These are phyloP conservation scores for Anticlea derivata DNA, from an alignment of 2,888 invertebrate genomes.

Conservation along the genomic window DNA sequence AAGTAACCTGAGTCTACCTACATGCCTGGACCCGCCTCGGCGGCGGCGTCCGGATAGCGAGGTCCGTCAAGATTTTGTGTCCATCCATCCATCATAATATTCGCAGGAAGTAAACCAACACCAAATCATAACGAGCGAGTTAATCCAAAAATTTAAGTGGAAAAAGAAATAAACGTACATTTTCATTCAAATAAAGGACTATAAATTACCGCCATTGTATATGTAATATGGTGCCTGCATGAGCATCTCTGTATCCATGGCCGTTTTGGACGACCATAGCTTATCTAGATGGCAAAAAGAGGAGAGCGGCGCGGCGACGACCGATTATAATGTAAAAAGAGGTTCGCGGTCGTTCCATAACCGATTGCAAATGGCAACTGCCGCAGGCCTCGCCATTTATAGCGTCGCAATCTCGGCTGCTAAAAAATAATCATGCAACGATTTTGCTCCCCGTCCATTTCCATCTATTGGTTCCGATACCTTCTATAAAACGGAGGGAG, in stretches of 20 bases:
- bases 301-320: conserved; percentile 63
- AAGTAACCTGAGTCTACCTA: conserved; percentile 62
- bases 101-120: conserved; percentile 40
- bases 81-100: conserved; percentile 36
- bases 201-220: conserved; percentile 36
- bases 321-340: conserved; percentile 82
- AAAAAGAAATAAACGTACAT: conserved; percentile 4
- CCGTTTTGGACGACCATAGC: conserved; percentile 59
- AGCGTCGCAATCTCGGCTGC: conserved; percentile 76
- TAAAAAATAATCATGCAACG: conserved; percentile 74
- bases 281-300: conserved; percentile 67
- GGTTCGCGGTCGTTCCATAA: conserved; percentile 80
- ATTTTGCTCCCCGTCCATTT: conserved; percentile 66
- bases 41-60: conserved; percentile 33
- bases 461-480: conserved; percentile 63
- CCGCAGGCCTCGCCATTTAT: conserved; percentile 78
- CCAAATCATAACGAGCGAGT: conserved; percentile 26
- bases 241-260: conserved; percentile 56
- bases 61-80: conserved; percentile 22
- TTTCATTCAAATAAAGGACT: conserved; percentile 22
- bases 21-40: conserved; percentile 32
- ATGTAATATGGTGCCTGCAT: conserved; percentile 37
- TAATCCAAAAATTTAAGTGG: conserved; percentile 8
- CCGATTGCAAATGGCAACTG: conserved; percentile 82
- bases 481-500: conserved; percentile 52